Evolutionary conservation across 2,888 invertebrate genomes (phyloP).

Genomic region (Habroteleia sp.): DNA sequence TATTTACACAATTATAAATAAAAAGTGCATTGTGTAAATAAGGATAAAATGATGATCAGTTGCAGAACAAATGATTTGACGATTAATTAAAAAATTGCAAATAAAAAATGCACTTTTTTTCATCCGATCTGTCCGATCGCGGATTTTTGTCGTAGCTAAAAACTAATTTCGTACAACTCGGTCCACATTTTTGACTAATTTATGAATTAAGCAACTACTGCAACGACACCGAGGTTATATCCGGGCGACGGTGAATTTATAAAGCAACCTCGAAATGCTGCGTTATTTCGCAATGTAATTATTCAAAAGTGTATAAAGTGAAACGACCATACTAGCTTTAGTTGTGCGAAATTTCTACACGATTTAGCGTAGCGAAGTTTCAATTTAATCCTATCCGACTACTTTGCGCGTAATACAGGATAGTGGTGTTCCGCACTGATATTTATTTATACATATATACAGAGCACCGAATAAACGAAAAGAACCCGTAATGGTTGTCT

Average conservation of each 20-base stretch:
- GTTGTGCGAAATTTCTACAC: conserved; percentile 57
- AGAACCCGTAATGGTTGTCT: conserved; percentile 56
- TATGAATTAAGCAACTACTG: conserved; percentile 30
- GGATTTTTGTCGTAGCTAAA: no score
- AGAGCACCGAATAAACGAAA: conserved; percentile 54
- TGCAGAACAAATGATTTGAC: no score
- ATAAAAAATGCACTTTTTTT: no score
- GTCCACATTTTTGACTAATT: conserved; percentile 42
- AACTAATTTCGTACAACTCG: conserved; percentile 22
- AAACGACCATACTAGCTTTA: conserved; percentile 53
- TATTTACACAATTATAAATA: no score
- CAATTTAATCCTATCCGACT: conserved; percentile 60
- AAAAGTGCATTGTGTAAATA: no score
- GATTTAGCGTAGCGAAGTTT: conserved; percentile 62
- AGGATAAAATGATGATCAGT: no score
- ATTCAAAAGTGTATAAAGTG: conserved; percentile 60
- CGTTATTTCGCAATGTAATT: conserved; percentile 55
- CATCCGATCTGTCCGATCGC: no score
- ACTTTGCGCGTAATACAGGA: conserved; percentile 55
- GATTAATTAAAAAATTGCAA: no score
- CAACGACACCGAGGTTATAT: conserved; percentile 20
- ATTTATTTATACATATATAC: conserved; percentile 58
- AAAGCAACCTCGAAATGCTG: conserved; percentile 36
- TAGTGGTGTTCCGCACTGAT: conserved; percentile 40
- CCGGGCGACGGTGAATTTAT: conserved; percentile 25